Base-by-base conservation (phyloP, 2,888 invertebrate genomes). In the Tachina fera region DNA sequence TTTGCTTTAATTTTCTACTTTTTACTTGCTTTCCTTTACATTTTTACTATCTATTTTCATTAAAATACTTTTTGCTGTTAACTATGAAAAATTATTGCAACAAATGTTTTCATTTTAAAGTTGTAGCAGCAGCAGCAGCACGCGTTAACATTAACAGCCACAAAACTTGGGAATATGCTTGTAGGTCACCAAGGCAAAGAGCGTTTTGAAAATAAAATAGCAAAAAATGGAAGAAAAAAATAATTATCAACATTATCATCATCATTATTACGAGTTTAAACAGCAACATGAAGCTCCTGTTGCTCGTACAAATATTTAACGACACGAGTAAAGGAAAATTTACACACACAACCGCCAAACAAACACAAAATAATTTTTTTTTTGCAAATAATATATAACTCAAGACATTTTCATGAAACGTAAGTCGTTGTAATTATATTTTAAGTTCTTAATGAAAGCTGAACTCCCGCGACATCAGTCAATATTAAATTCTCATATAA, bases 101-200 rank as follows among this genome's bases (percentile, higher is more conserved):
- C 43, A 51, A 72, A 75, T 22, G n/a, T 14, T 14, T 56, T 63
- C 31, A 53, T 41, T 1, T 22, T 16, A 1, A 75, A 65, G 9
- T 75, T 51, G 10, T 43, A 31, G 31, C 9, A 10, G 41, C 53
- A 31, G 31, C 9, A 10, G 41, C 19, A 67, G 13, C 61, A 31
- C 5, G 6, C 31, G 31, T 31, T 31, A 31, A 31, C 51, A 81
- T 63, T 70, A 63, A 53, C 60, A 74, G 47, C 19, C 31, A 49
- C 14, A 43, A 41, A 19, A n/a, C 14, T 67, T 9, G 67, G 14
- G 10, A 31, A 22, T 16, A 16, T 63, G 43, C 53, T 72, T 51
- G 47, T 51, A 45, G 67, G 67, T 60, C 51, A 67, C 67, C 31
- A 74, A 53, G 47, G 65, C 22, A 60, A 58, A 49, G 14, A 63